These are phyloP conservation scores for Drosophila kohkoa DNA, from an alignment of 1,140 invertebrate genomes.

Conservation along the genomic window DNA sequence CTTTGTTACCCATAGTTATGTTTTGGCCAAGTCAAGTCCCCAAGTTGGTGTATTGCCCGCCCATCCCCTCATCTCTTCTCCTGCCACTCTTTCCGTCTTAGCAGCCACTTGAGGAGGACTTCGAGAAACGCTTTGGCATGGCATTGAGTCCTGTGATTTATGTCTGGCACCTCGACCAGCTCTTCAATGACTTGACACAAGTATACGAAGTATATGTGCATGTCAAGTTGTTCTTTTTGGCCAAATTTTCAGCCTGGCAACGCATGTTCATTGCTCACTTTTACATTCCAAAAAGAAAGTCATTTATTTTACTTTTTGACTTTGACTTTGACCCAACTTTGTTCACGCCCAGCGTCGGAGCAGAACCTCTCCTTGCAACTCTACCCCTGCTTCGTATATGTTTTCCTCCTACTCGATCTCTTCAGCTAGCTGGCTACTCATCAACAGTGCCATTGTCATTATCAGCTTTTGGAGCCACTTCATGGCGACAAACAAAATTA, in stretches of 20 bases:
- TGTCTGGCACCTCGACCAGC: slow-evolving; percentile 63
- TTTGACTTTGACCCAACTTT: slow-evolving; percentile 38
- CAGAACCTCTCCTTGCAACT: background rate
- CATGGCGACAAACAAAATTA: slow-evolving; percentile 78
- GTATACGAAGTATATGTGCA: slow-evolving; percentile 49
- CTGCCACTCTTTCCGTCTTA: slow-evolving; percentile 30
- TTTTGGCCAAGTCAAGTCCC: slow-evolving; percentile 37
- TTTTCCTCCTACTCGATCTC: background rate
- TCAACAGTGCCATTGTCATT: slow-evolving; percentile 31
- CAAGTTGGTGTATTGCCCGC: slow-evolving; percentile 7
- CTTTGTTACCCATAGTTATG: slow-evolving; percentile 66
- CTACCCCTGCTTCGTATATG: no score
- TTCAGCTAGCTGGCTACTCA: slow-evolving; percentile 21
- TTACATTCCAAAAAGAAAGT: slow-evolving; percentile 50
- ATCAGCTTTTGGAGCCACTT: slow-evolving; percentile 36
- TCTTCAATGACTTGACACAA: slow-evolving; percentile 44
- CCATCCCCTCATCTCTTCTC: background rate
- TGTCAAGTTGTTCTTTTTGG: slow-evolving; percentile 40
- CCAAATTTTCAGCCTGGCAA: slow-evolving; percentile 34
- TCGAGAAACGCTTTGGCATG: slow-evolving; percentile 46
- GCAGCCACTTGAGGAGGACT: slow-evolving; percentile 36
- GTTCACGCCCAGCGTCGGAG: slow-evolving; percentile 58
- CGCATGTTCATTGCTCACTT: slow-evolving; percentile 48
- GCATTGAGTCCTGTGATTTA: slow-evolving; percentile 70
- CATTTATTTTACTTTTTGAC: slow-evolving; percentile 60